Evolutionary conservation across 2,113 vertebrate genomes (phyloP).

Genomic region (Podarcis muralis): DNA sequence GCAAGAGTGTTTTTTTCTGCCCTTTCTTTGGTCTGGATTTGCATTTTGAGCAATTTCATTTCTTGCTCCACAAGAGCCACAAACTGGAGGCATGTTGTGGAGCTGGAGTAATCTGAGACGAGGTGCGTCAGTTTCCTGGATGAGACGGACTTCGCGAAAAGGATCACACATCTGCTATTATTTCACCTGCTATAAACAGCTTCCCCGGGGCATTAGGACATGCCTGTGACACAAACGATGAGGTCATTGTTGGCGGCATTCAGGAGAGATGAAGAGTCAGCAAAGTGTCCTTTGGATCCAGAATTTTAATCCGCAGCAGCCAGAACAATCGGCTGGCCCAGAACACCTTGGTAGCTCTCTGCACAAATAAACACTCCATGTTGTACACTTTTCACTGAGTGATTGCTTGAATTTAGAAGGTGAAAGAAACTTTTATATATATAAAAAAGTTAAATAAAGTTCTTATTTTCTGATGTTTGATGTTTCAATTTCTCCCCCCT

Average conservation of each 20-base stretch:
- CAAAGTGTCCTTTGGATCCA: conserved; percentile 9
- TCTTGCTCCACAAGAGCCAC: conserved; percentile 28
- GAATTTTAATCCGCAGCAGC: conserved; percentile 30
- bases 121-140: not conserved
- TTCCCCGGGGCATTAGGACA: conserved; percentile 36
- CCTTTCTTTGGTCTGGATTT: not conserved
- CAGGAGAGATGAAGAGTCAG: conserved; percentile 34
- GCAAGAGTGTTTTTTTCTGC: not conserved
- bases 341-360: not conserved
- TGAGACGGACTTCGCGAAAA: conserved; percentile 24
- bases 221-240: conserved; percentile 33
- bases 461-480: no score
- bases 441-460: no score
- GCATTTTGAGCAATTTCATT: conserved; percentile 31
- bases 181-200: conserved; percentile 38
- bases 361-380: conserved; percentile 2
- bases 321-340: not conserved
- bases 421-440: no score
- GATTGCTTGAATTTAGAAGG: no score
- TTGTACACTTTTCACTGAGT: not conserved
- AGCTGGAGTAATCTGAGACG: conserved; percentile 37
- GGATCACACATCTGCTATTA: not conserved
- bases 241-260: conserved; percentile 31
- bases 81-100: not conserved
- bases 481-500: no score